These are phyloP conservation scores for Nothura maculosa DNA, from an alignment of 2,797 vertebrate species.

Conservation along the genomic window DNA sequence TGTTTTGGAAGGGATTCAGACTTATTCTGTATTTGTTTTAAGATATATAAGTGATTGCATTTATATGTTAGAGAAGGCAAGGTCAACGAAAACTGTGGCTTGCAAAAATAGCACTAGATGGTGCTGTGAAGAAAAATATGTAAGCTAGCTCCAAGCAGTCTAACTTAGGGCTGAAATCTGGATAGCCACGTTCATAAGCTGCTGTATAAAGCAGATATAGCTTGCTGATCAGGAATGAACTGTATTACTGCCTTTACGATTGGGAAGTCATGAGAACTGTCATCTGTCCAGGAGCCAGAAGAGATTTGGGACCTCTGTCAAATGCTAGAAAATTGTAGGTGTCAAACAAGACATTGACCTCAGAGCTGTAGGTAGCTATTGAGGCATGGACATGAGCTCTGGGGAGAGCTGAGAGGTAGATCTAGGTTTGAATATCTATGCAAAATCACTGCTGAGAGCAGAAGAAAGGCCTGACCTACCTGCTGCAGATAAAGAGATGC, in stretches of 20 bases:
- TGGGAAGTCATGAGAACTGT: background rate
- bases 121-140: slow-evolving; percentile 70
- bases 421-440: background rate
- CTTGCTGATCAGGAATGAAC: background rate
- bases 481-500: background rate
- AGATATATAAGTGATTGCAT: rapidly evolving
- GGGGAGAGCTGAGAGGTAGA: background rate
- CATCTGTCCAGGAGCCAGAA: background rate
- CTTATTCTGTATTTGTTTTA: background rate
- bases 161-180: background rate
- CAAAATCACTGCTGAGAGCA: rapidly evolving
- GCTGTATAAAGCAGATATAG: background rate
- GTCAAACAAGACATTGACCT: background rate
- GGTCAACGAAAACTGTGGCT: background rate
- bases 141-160: background rate
- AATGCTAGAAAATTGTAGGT: background rate
- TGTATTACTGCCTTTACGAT: rapidly evolving
- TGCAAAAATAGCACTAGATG: slow-evolving; percentile 53
- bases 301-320: background rate
- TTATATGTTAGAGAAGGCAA: background rate
- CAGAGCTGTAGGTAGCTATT: background rate
- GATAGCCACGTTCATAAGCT: background rate
- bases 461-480: background rate
- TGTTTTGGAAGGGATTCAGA: rapidly evolving
- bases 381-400: background rate